Base-by-base conservation (phyloP, 2,888 invertebrate species). In the Sphaerophoria rueppellii region DNA sequence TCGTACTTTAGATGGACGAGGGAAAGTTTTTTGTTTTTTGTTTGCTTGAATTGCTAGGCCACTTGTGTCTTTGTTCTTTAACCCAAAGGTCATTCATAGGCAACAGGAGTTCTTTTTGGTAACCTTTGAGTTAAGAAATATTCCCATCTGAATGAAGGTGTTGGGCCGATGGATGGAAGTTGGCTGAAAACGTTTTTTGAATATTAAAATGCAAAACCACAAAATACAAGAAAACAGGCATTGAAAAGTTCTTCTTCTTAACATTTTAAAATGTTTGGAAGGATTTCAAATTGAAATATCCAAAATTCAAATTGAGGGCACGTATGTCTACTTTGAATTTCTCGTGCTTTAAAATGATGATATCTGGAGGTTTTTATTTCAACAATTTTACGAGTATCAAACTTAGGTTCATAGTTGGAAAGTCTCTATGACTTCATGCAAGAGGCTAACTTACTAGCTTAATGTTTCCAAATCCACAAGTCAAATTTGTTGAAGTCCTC, bases 1-100 rank as follows among this genome's bases (percentile, higher is more conserved):
- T 70, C 67, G 71, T 69, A 70, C 82, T 73, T 69, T 50, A 37
- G 75, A 75, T 46, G 67, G 73, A 65, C 12, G 16, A 37, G 11
- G 48, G 12, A 7, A 4, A 12, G 11, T 37, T 35, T n/a, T 1
- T 48, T 48, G 34, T 63, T 58, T n/a, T 5, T 24, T 77, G 57
- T 69, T 73, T 50, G 50, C 55, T 60, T n/a, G 71, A 35, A 57
- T 57, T 52, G 46, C 32, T 72, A 58, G 12, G 37, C 58, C 60
- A 55, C 40, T 67, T 61, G 60, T 43, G 24, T 11, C 57, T 14
- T 40, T 48, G 57, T 50, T 40, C 24, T 46, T 14, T 9, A 35
- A 35, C 14, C 63, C 63, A 52, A 52, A 52, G 65, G 65, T 67
- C 52, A 52, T 52, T 50, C 65, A 52, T 52, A 37, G 37, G 65